phyloP scores from a whole-genome alignment of 2,797 vertebrate species.

The Hirundo rustica region DNA sequence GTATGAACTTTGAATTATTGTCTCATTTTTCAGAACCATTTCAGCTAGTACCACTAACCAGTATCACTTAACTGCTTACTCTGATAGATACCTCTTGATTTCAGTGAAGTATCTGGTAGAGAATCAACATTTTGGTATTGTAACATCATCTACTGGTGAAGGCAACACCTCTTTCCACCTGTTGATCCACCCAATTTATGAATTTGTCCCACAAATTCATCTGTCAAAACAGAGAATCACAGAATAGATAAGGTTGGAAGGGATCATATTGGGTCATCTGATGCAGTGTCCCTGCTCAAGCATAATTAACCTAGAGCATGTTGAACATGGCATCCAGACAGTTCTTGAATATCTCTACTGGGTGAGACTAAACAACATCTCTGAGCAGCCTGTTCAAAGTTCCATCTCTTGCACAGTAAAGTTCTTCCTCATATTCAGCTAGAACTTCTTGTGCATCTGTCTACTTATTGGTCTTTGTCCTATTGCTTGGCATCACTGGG shows the following conservation, averaged over 20 bases:
- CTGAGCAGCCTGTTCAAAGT: not conserved
- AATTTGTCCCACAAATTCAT: not conserved
- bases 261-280: not conserved
- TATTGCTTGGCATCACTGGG: too few relatives aligned
- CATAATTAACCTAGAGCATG: not conserved
- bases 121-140: not conserved
- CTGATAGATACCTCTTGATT: not conserved
- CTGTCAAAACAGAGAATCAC: not conserved
- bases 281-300: not conserved
- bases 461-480: not conserved
- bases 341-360: not conserved
- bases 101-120: not conserved
- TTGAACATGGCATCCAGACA: not conserved
- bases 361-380: not conserved
- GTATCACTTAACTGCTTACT: not conserved
- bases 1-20: not conserved
- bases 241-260: not conserved
- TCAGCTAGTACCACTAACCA: not conserved
- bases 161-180: not conserved
- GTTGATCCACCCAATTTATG: rapidly evolving
- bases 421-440: not conserved
- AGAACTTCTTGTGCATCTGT: not conserved
- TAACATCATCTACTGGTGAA: not conserved
- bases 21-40: not conserved
- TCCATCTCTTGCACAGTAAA: not conserved